Evolutionary conservation across 2,113 vertebrate species (phyloP).

Genomic region (Dromaius novaehollandiae): DNA sequence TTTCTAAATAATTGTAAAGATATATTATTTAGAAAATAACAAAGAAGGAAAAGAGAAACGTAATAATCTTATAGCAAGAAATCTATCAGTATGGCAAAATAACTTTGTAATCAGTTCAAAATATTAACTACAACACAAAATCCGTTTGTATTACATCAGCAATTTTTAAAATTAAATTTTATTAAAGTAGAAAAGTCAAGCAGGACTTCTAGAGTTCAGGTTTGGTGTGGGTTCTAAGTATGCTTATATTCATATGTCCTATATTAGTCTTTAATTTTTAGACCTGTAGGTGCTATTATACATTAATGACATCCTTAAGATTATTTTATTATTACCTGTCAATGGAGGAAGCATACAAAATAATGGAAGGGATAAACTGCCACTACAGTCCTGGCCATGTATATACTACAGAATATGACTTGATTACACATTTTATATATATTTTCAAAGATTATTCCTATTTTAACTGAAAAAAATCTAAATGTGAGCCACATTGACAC

Average conservation of each 20-base stretch:
- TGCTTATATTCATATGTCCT: not conserved
- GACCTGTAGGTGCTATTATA: not conserved
- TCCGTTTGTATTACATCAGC: too few species aligned
- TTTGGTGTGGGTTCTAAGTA: not conserved
- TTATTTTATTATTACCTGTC: not conserved
- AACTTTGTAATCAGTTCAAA: not conserved
- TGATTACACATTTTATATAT: not conserved
- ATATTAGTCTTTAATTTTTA: too few species aligned
- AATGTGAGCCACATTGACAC: not conserved
- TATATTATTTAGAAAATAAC: not conserved
- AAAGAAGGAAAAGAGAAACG: not conserved
- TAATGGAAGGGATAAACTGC: not conserved
- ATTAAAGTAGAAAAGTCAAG: not conserved
- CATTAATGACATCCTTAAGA: not conserved
- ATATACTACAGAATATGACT: rapidly evolving
- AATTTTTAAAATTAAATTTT: not conserved
- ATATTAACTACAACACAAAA: not conserved
- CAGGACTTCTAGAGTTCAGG: not conserved
- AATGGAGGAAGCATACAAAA: rapidly evolving
- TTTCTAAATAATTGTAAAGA: not conserved
- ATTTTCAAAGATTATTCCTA: not conserved
- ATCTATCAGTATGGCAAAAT: not conserved
- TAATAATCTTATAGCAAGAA: not conserved
- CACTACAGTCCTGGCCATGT: rapidly evolving
- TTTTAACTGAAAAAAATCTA: not conserved